Percentiles rank a stretch among this genome's conserved stretches.
phyloP scores from a whole-genome alignment of 2,797 vertebrate genomes.

The Lacerta bilineata region DNA sequence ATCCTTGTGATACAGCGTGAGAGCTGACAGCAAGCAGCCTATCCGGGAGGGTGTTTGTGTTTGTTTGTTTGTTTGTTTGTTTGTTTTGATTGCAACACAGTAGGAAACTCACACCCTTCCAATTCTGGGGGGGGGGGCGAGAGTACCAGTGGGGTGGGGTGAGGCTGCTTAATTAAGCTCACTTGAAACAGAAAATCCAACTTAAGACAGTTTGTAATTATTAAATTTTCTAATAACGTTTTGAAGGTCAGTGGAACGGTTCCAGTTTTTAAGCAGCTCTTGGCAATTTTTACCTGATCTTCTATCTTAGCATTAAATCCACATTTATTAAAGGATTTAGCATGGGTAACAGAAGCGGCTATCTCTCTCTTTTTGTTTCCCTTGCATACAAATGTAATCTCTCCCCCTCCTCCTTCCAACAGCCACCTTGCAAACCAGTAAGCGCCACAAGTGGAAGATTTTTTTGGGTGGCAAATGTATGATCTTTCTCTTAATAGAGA shows the following conservation, averaged over 20 bases:
- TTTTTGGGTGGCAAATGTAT: conserved; percentile 50
- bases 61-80: background rate
- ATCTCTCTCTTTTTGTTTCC: conserved; percentile 58
- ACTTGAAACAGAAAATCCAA: conserved; percentile 59
- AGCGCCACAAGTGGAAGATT: conserved; percentile 54
- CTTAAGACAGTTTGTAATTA: conserved; percentile 65
- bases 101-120: background rate
- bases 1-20: background rate
- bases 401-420: background rate
- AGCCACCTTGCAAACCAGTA: conserved; percentile 40
- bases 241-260: conserved; percentile 63
- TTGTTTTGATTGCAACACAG: rapidly evolving
- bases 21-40: background rate
- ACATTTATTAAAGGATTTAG: conserved; percentile 72
- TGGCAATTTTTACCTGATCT: conserved; percentile 63
- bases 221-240: conserved; percentile 61
- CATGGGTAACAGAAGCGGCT: conserved; percentile 56
- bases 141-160: conserved; percentile 20
- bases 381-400: conserved; percentile 52
- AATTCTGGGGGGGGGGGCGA: background rate
- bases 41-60: background rate
- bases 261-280: conserved; percentile 62
- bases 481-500: conserved; percentile 44
- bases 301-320: conserved; percentile 65
- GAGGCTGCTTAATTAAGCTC: conserved; percentile 34